Conservation (phyloP, 92 coral and sea anemone genomes). For the Epizoanthus rinbou region DNA sequence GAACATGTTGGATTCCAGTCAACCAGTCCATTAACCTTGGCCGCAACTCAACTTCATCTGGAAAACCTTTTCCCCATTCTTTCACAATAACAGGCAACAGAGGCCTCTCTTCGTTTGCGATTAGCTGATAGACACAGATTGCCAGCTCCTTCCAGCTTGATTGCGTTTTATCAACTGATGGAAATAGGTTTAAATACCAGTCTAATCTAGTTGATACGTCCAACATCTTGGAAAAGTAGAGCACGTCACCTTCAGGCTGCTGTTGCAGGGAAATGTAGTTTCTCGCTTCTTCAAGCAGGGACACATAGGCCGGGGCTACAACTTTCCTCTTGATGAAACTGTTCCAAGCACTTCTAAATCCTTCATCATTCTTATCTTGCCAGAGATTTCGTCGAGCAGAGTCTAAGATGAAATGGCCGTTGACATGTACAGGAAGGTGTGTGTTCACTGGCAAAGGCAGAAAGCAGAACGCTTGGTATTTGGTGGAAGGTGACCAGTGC, state of each 20-base stretch:
- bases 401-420: slow-evolving; percentile 88
- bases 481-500: not conserved
- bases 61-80: too few relatives aligned
- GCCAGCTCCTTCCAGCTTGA: slow-evolving; percentile 41
- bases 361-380: slow-evolving; percentile 62
- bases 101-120: not conserved
- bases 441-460: slow-evolving; percentile 78
- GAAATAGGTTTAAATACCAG: slow-evolving; percentile 26
- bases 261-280: slow-evolving; percentile 27
- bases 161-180: slow-evolving; percentile 1
- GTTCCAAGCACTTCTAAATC: slow-evolving; percentile 72
- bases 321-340: slow-evolving; percentile 64
- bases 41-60: too few relatives aligned
- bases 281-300: slow-evolving; percentile 67
- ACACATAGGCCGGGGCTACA: slow-evolving; percentile 67
- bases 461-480: slow-evolving; percentile 72
- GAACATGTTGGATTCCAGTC: too few relatives aligned
- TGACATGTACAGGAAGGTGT: slow-evolving; percentile 89
- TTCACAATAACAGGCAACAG: not conserved
- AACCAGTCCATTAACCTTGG: too few relatives aligned
- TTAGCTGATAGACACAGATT: slow-evolving; percentile 20
- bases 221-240: too few relatives aligned
- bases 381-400: slow-evolving; percentile 83
- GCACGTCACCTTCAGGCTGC: slow-evolving; percentile 16
- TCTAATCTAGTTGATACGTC: not conserved